Evolutionary conservation across 2,113 vertebrate genomes (phyloP), one percentile per base, ranked within the genome.

Genomic region (Sebastes fasciatus): DNA sequence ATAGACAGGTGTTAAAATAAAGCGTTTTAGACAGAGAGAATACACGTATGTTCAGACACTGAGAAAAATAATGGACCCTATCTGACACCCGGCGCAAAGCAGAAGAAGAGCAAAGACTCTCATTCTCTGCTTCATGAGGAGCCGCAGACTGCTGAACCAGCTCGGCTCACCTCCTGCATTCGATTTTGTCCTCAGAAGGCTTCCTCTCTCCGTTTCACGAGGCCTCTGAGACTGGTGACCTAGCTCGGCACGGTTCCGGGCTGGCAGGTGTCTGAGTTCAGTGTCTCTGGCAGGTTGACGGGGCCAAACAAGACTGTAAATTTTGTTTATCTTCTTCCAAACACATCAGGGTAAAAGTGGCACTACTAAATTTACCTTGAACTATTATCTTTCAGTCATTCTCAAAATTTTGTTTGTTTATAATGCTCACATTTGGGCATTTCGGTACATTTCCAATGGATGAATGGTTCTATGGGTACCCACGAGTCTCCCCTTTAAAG

Each of bases 81-180:
- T 34, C 34, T 34, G 3, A 34, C 34, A 34, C 34, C 34, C 3
- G 34, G 34, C 34, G 34, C 26, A 34, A 34, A 34, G 26, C 34
- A 0, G 34, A 34, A 34, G 34, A 34, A 34, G 34, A 34, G 34
- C 34, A 34, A 34, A 34, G 34, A 34, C 34, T 34, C 34, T 34
- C 34, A 34, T 34, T 34, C 34, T 34, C 4, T 34, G 34, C 34
- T 34, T 34, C 34, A 34, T 34, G 34, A 34, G 34, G 34, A 34
- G 34, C 34, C 1, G 5, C 77, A 84, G 74, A 82, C 78, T 84
- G 78, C 78, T 87, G 82, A 86, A 61, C 45, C 79, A 84, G 81
- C 84, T 67, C 13, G 11, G 60, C 80, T 67, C 0, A 3, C 14
- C 21, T 88, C 83, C 7, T 8, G 62, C 61, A 61, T 82, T 82